These are phyloP conservation scores for Torymus auratus DNA, from an alignment of 2,888 invertebrate species.

Conservation along the genomic window DNA sequence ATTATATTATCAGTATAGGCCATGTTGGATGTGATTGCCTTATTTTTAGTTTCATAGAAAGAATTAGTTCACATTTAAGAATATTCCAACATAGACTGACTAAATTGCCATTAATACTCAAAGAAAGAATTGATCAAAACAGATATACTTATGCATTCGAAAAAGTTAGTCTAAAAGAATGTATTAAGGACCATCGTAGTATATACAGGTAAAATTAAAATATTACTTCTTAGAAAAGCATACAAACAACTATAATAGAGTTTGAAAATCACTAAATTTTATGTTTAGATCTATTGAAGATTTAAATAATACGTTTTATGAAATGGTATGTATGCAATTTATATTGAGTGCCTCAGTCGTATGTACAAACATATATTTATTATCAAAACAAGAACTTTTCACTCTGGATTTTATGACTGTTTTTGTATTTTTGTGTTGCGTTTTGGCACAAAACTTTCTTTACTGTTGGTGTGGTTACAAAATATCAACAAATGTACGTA, in stretches of 20 bases:
- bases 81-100: not conserved
- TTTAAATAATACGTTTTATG: conserved; percentile 13
- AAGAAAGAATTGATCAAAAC: too few species aligned
- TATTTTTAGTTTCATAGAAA: conserved; percentile 5
- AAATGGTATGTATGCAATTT: not conserved
- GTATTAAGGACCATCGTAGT: conserved; percentile 5
- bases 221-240: too few species aligned
- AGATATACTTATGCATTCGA: not conserved
- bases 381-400: conserved; percentile 16
- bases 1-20: not conserved
- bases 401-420: conserved; percentile 17
- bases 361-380: conserved; percentile 33
- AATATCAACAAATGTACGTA: conserved; percentile 16
- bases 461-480: conserved; percentile 40
- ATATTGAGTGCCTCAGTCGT: conserved; percentile 10
- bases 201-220: not conserved
- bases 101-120: not conserved
- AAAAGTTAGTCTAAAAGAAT: not conserved
- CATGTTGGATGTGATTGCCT: not conserved
- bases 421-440: conserved; percentile 27
- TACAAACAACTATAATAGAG: too few species aligned
- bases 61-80: conserved; percentile 1
- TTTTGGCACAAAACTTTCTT: conserved; percentile 20
- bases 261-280: not conserved
- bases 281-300: conserved; percentile 7